phyloP scores from a whole-genome alignment of 1,140 invertebrate genomes.

The Amyelois transitella region DNA sequence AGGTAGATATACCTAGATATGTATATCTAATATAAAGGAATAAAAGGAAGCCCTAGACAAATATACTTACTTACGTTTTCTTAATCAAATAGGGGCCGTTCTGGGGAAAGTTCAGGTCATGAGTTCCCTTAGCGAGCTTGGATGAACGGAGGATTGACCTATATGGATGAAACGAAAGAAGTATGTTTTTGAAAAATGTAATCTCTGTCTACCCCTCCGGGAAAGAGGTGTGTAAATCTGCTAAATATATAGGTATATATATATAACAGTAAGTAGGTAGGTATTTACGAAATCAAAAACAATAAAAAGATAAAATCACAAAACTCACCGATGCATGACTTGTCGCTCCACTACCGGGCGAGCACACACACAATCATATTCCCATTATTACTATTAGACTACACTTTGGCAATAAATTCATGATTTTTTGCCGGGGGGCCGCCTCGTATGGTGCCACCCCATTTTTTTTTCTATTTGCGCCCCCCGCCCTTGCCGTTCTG shows the following conservation, averaged over 20 bases:
- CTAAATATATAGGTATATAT: neutral
- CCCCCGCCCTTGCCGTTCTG: slow-evolving; percentile 19
- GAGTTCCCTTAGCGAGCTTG: too few relatives aligned
- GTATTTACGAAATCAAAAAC: neutral
- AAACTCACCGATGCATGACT: neutral
- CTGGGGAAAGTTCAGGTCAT: too few relatives aligned
- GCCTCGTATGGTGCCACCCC: slow-evolving; percentile 42
- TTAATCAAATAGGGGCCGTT: too few relatives aligned
- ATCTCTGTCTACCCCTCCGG: too few relatives aligned
- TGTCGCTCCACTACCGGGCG: slow-evolving; percentile 7
- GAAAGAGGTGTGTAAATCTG: too few relatives aligned
- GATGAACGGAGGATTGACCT: too few relatives aligned
- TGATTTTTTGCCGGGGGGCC: slow-evolving; percentile 54
- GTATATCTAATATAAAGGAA: too few relatives aligned
- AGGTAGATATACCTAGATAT: too few relatives aligned
- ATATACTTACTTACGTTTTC: too few relatives aligned
- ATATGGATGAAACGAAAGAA: too few relatives aligned
- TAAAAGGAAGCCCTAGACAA: too few relatives aligned
- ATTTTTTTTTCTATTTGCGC: slow-evolving; percentile 45
- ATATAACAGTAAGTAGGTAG: neutral
- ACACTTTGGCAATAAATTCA: slow-evolving; percentile 54
- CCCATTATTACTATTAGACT: slow-evolving; percentile 31
- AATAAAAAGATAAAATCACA: neutral
- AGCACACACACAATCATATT: slow-evolving; percentile 20
- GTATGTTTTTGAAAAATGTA: too few relatives aligned